Base-by-base conservation (phyloP, 2,797 vertebrate species). In the Spinibarbus caldwelli region DNA sequence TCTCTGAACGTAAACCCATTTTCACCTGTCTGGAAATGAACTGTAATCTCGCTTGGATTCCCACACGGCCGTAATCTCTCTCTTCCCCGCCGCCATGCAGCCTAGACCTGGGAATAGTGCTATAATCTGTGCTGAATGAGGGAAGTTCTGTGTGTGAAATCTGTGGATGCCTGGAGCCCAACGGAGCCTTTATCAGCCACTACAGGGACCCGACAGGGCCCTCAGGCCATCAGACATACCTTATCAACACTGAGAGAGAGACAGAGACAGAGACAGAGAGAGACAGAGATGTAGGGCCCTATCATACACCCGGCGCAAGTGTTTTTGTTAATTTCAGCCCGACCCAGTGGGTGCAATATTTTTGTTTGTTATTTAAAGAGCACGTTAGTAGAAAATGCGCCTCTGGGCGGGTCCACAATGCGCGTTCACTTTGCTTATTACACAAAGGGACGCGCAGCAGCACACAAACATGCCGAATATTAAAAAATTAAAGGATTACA, bases 31-130 rank as follows among this genome's bases (percentile, higher is more conserved):
- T 36, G 52, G 43, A 83, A 72, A 62, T 66, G 36, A 72, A 47
- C 49, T 62, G 54, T 59, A 78, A 82, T 92, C 91, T 91, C 89
- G 90, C 87, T 59, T 88, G 86, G 89, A 92, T 93, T 93, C 91
- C 90, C 83, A 88, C 86, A 87, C 86, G 89, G 88, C 88, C 75
- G 80, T 92, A 93, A 93, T 94, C 91, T 90, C 85, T 85, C 77
- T 88, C 82, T 86, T 90, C 88, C 89, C n/a, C 88, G 86, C 29
- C 3, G 14, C 14, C 15, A 8, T 0, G 29, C 12, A 6, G 62
- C 14, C 86, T 88, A 88, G 82, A 84, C 81, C 78, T 19, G 86
- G 86, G 85, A 90, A 89, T 83, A 87, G 87, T 66, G 66, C 85
- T 87, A 67, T 91, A 93, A 94, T 93, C 91, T 89, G 89, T 36